These are phyloP conservation scores for Lophochroa leadbeateri DNA, from an alignment of 2,113 vertebrate genomes.

Conservation along the genomic window DNA sequence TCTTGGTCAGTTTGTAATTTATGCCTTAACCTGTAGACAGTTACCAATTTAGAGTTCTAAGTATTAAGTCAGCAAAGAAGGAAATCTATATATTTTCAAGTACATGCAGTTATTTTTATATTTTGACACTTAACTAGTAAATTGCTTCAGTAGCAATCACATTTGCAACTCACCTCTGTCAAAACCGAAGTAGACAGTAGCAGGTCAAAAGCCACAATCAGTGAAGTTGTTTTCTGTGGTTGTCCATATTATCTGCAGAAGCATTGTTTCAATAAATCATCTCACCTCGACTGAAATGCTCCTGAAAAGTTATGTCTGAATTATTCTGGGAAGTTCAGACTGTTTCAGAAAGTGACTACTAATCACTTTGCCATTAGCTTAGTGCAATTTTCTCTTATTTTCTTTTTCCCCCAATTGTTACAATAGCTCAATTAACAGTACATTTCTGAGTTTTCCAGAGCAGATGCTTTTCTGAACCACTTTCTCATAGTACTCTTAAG, in stretches of 20 bases:
- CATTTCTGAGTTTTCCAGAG: neutral
- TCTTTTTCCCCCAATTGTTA: neutral
- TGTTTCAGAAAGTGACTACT: neutral
- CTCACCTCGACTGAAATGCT: neutral
- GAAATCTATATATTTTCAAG: neutral
- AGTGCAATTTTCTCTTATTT: neutral
- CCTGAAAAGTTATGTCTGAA: neutral
- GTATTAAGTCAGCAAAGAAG: neutral
- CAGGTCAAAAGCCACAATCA: neutral
- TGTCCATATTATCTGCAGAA: neutral
- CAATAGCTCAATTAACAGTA: neutral
- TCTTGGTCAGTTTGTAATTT: neutral
- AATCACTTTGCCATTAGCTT: neutral
- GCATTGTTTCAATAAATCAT: neutral
- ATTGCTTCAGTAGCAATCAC: neutral
- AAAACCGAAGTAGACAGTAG: neutral
- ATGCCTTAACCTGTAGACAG: neutral
- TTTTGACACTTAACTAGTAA: neutral
- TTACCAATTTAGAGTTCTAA: neutral
- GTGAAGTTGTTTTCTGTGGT: neutral
- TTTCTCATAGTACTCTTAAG: neutral
- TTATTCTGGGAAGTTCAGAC: neutral
- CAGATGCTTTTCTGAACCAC: neutral
- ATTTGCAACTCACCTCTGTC: neutral
- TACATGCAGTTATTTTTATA: neutral